Conservation (phyloP, 2,888 invertebrate species). For the Ectobius pallidus region DNA sequence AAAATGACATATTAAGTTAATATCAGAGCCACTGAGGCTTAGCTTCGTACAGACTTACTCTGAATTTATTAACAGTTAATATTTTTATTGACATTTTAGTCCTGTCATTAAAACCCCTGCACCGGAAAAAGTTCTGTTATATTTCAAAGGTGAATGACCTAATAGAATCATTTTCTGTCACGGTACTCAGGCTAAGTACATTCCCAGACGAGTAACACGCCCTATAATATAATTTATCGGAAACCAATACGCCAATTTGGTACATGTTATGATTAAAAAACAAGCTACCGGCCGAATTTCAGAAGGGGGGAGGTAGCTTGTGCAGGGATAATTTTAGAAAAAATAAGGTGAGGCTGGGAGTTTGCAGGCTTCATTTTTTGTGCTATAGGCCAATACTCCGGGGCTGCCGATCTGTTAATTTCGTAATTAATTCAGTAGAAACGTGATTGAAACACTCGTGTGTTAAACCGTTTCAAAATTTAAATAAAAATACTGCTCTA, state of each 20-base stretch:
- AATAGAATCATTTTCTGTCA: constrained; percentile 22
- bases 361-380: constrained; percentile 5
- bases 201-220: not conserved
- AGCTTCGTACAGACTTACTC: too few relatives aligned
- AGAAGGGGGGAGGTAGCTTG: constrained; percentile 17
- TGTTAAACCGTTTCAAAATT: constrained; percentile 15
- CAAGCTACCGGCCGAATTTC: not conserved
- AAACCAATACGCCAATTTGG: not conserved
- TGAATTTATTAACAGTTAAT: too few relatives aligned
- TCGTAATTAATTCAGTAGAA: not conserved
- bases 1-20: too few relatives aligned
- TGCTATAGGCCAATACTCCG: not conserved
- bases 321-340: constrained; percentile 29
- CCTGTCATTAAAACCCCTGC: not conserved
- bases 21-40: too few relatives aligned
- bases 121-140: constrained; percentile 26
- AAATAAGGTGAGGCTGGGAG: constrained; percentile 21
- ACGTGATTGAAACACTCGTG: not conserved
- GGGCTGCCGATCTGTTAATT: not conserved
- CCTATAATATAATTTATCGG: not conserved
- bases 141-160: constrained; percentile 27
- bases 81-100: too few relatives aligned
- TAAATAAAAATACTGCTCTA: constrained; percentile 19
- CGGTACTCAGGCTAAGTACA: not conserved
- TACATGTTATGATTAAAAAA: not conserved